Evolutionary conservation across 2,888 invertebrate species (phyloP).

Genomic region (Eueremaeus valkanovi): DNA sequence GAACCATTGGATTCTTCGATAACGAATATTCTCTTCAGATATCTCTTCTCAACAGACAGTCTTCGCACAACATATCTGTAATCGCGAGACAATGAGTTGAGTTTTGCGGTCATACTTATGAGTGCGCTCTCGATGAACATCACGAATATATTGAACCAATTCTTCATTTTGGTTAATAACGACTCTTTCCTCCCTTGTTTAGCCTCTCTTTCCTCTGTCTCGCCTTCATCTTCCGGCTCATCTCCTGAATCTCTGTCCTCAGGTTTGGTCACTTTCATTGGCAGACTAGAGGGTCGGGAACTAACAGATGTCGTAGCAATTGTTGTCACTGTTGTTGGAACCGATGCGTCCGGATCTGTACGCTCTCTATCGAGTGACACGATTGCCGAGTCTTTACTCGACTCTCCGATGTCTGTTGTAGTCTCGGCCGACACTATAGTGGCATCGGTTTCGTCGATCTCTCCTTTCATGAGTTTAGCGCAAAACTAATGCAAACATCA

Average conservation of each 20-base stretch:
- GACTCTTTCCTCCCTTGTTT: slow-evolving; percentile 21
- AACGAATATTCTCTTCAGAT: slow-evolving; percentile 60
- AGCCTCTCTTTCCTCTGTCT: slow-evolving; percentile 24
- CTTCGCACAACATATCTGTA: slow-evolving; percentile 90
- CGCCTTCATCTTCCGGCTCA: slow-evolving; percentile 20
- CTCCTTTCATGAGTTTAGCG: slow-evolving; percentile 64
- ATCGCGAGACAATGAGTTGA: slow-evolving; percentile 85
- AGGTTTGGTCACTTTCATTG: not conserved
- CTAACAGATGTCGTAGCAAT: slow-evolving; percentile 44
- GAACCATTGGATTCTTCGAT: slow-evolving; percentile 44
- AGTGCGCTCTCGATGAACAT: slow-evolving; percentile 72
- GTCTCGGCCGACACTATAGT: slow-evolving; percentile 50
- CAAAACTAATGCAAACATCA: slow-evolving; percentile 37
- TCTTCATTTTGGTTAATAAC: slow-evolving; percentile 54
- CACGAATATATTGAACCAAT: slow-evolving; percentile 61
- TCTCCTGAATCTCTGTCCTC: not conserved
- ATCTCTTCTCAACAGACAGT: slow-evolving; percentile 79
- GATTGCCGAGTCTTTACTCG: slow-evolving; percentile 47
- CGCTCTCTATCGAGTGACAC: slow-evolving; percentile 46
- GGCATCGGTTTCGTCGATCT: slow-evolving; percentile 60
- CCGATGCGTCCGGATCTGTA: slow-evolving; percentile 32
- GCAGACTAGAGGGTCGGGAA: slow-evolving; percentile 17
- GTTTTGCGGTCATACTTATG: slow-evolving; percentile 72
- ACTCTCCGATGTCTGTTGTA: slow-evolving; percentile 50
- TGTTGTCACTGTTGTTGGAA: slow-evolving; percentile 30